A percentile compares a stretch with the other conserved stretches of the same genome.
These are phyloP conservation scores for Chelon labrosus DNA, from an alignment of 2,797 vertebrate genomes.

Conservation along the genomic window DNA sequence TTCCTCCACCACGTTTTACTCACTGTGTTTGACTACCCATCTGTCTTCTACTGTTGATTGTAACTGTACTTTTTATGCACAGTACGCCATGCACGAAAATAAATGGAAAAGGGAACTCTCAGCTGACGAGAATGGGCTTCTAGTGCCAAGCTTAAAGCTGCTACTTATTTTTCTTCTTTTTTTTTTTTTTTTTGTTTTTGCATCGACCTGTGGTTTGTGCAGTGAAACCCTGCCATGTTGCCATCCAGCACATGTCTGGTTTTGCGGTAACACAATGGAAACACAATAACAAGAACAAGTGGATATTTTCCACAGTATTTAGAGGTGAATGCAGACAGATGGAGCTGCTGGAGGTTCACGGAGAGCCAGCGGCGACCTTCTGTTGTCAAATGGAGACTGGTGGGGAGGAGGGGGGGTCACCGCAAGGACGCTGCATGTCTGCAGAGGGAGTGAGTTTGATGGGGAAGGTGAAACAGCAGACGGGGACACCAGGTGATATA, in stretches of 20 bases:
- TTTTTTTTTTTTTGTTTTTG: neutral
- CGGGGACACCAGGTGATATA: slow-evolving; percentile 25
- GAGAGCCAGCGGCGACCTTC: slow-evolving; percentile 32
- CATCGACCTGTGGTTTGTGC: neutral
- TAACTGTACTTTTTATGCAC: neutral
- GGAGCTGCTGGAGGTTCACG: slow-evolving; percentile 46
- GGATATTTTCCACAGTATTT: neutral
- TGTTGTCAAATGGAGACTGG: slow-evolving; percentile 31
- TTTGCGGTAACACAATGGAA: neutral
- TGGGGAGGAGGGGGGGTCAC: neutral
- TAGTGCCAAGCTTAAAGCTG: too few species aligned
- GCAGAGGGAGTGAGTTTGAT: slow-evolving; percentile 16
- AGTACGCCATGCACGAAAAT: neutral
- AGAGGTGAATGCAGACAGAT: slow-evolving; percentile 51
- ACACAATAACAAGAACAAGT: neutral
- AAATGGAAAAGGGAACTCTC: neutral
- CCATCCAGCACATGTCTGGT: neutral
- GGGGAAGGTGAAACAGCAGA: slow-evolving; percentile 58
- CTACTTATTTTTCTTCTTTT: too few species aligned
- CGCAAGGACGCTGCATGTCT: slow-evolving; percentile 43
- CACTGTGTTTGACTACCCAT: neutral
- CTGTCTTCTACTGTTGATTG: neutral
- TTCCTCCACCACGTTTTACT: neutral
- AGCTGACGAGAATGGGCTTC: too few species aligned
- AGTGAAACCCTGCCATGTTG: neutral